phyloP scores from a whole-genome alignment of 2,113 vertebrate genomes.

The Paramormyrops kingsleyae region DNA sequence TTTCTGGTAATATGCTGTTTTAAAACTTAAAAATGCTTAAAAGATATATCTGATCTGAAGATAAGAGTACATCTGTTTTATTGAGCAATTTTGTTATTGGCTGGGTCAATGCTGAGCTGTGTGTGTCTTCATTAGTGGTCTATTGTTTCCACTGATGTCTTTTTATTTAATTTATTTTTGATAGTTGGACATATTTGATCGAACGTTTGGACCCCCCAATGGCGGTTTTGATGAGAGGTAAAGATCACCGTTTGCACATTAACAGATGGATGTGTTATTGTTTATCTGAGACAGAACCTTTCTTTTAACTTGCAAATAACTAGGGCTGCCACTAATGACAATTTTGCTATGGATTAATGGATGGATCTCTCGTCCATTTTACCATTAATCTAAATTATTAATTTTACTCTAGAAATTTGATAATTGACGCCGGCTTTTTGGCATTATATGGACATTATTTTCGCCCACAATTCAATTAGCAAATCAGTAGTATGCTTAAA shows the following conservation, averaged over 20 bases:
- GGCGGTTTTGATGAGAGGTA: constrained; percentile 85
- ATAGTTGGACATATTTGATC: constrained; percentile 81
- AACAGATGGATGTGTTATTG: background rate
- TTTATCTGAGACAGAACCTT: background rate
- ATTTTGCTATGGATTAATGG: no score
- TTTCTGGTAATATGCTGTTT: background rate
- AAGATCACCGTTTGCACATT: fast-evolving
- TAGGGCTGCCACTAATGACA: background rate
- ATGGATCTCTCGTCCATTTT: no score
- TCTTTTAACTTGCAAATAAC: background rate
- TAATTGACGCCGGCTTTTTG: no score
- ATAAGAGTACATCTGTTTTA: background rate
- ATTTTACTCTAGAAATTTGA: no score
- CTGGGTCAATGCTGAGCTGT: background rate
- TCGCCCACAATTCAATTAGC: no score
- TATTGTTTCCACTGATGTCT: background rate
- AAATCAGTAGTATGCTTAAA: no score
- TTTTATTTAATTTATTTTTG: constrained; percentile 14
- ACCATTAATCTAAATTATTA: no score
- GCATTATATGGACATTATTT: no score
- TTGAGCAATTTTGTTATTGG: background rate
- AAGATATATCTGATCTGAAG: background rate
- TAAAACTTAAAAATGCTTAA: background rate
- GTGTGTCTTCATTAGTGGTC: background rate
- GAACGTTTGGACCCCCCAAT: constrained; percentile 80